phyloP scores from a whole-genome alignment of 2,888 invertebrate genomes.

The Emmelina monodactyla region DNA sequence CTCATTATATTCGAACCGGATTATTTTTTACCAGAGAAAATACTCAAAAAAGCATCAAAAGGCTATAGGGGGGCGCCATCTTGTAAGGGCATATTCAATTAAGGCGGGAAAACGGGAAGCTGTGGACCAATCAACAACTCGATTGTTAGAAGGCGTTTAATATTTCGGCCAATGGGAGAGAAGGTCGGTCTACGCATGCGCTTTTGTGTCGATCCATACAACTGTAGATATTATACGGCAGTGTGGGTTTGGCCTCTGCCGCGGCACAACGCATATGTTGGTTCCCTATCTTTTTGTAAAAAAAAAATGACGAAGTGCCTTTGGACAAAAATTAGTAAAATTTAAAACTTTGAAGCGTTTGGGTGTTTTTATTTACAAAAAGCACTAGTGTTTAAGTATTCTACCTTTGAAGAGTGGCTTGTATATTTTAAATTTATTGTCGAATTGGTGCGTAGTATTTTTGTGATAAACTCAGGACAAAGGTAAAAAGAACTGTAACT shows the following conservation, averaged over 20 bases:
- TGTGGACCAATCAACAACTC: conserved; percentile 29
- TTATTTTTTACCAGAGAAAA: conserved; percentile 63
- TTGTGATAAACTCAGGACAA: too few relatives aligned
- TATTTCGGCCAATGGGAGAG: conserved; percentile 32
- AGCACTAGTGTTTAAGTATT: not conserved
- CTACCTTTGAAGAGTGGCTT: not conserved
- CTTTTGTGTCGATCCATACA: conserved; percentile 57
- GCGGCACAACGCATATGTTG: conserved; percentile 35
- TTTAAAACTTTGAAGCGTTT: conserved; percentile 17
- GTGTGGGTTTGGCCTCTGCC: conserved; percentile 56
- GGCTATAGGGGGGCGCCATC: conserved; percentile 62
- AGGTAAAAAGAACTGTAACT: too few relatives aligned
- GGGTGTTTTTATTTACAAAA: conserved; percentile 7
- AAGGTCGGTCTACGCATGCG: conserved; percentile 48
- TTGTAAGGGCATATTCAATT: conserved; percentile 49
- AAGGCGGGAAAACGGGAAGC: conserved; percentile 50
- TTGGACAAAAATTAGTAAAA: conserved; percentile 29
- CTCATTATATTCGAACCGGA: conserved; percentile 65
- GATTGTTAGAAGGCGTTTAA: conserved; percentile 47
- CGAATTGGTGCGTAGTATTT: too few relatives aligned
- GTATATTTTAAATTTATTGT: not conserved
- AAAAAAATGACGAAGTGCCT: conserved; percentile 54
- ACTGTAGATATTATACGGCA: conserved; percentile 59
- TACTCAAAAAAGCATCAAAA: conserved; percentile 63
- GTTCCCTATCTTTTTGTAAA: conserved; percentile 29